phyloP scores from a whole-genome alignment of 2,888 invertebrate genomes.

The Epicampocera succincta region DNA sequence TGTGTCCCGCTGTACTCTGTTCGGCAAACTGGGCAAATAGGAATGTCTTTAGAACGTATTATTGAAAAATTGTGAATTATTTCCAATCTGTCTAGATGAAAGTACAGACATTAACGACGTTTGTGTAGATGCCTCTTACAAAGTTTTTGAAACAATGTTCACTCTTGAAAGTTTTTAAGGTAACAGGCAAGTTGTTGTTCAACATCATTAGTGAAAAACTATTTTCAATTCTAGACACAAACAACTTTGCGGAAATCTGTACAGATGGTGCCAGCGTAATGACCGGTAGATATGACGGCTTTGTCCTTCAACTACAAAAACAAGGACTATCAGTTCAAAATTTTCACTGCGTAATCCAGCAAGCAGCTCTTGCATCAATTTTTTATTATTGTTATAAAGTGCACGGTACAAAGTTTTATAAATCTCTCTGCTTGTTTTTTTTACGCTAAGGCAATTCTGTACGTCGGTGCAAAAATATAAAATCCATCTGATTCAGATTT shows the following conservation, averaged over 20 bases:
- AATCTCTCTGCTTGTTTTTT: too few species aligned
- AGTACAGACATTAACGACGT: too few species aligned
- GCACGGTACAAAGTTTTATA: too few species aligned
- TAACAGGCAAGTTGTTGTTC: neutral
- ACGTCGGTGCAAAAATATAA: too few species aligned
- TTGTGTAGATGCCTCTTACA: too few species aligned
- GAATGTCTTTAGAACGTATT: neutral
- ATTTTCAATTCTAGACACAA: neutral
- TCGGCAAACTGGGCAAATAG: neutral
- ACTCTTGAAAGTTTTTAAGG: neutral
- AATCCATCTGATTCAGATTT: too few species aligned
- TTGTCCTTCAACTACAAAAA: neutral
- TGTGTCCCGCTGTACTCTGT: neutral
- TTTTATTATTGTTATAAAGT: too few species aligned
- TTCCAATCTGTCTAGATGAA: too few species aligned
- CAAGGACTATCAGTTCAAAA: neutral
- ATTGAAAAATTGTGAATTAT: too few species aligned
- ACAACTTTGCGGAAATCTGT: neutral
- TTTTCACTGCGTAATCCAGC: neutral
- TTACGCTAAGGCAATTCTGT: too few species aligned
- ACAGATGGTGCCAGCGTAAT: conserved; percentile 10
- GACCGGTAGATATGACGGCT: neutral
- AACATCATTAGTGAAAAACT: neutral
- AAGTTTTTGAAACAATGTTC: conserved; percentile 2
- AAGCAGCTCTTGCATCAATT: too few species aligned